Evolutionary conservation across 2,888 invertebrate species (phyloP).

Genomic region (Acanthoscelides obtectus): DNA sequence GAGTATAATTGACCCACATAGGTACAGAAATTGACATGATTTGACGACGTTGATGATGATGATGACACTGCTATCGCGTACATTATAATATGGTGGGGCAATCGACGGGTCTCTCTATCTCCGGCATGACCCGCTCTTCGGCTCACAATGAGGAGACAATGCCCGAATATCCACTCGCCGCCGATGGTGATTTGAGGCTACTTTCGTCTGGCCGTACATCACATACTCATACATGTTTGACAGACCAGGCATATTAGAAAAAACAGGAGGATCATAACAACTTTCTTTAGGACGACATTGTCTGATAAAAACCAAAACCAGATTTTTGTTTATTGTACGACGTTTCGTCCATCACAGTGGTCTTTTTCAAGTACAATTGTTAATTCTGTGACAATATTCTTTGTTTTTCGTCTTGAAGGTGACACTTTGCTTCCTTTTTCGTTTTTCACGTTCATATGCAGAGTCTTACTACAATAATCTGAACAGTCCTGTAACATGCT

Average conservation of each 20-base stretch:
- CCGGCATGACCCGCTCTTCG: neutral
- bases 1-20: neutral
- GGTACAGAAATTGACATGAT: neutral
- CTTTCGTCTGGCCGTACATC: neutral
- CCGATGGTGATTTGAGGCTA: neutral
- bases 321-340: no score
- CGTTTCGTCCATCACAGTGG: no score
- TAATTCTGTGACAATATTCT: no score
- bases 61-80: neutral
- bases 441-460: no score
- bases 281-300: no score
- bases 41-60: neutral
- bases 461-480: no score
- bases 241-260: neutral
- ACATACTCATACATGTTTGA: neutral
- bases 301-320: no score
- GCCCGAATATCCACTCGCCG: neutral
- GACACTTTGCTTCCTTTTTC: no score
- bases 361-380: no score
- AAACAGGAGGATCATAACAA: no score
- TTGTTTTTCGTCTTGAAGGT: no score
- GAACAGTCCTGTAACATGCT: no score
- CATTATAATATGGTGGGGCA: neutral
- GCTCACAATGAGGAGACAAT: neutral
- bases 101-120: neutral